Evolutionary conservation across 2,113 vertebrate genomes (phyloP).

Genomic region (Drymodes brunneopygia): DNA sequence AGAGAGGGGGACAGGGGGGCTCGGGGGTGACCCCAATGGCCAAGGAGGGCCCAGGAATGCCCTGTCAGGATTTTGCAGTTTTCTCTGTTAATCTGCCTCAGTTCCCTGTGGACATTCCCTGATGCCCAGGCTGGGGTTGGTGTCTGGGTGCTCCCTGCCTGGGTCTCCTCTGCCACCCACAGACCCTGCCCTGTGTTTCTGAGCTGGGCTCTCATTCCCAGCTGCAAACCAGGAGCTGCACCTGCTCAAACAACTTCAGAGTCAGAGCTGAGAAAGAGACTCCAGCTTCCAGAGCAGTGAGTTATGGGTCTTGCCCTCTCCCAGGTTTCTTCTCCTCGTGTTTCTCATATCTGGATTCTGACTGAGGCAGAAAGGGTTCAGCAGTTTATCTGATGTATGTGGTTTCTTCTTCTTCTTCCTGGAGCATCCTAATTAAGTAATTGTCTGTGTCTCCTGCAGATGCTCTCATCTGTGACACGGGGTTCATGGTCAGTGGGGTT

Average conservation of each 20-base stretch:
- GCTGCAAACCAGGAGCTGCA: background rate
- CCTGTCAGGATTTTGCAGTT: background rate
- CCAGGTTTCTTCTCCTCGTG: background rate
- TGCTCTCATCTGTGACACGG: background rate
- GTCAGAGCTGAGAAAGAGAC: background rate
- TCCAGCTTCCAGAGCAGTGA: background rate
- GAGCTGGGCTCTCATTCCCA: background rate
- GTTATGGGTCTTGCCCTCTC: background rate
- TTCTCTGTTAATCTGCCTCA: background rate
- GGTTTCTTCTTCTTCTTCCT: slow-evolving; percentile 9
- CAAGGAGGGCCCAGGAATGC: background rate
- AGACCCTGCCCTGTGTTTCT: background rate
- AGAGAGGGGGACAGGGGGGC: background rate
- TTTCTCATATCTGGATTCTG: background rate
- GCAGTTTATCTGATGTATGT: background rate
- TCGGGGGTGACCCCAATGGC: fast-evolving
- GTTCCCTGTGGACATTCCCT: background rate
- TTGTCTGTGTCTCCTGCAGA: background rate
- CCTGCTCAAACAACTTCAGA: background rate
- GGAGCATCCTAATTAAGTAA: background rate
- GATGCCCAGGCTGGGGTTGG: background rate
- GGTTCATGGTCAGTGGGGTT: background rate
- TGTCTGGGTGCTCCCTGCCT: background rate
- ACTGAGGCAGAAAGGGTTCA: background rate
- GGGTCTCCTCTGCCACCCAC: background rate